Evolutionary conservation across 2,113 vertebrate species (phyloP).

Genomic region (Mustelus asterias): DNA sequence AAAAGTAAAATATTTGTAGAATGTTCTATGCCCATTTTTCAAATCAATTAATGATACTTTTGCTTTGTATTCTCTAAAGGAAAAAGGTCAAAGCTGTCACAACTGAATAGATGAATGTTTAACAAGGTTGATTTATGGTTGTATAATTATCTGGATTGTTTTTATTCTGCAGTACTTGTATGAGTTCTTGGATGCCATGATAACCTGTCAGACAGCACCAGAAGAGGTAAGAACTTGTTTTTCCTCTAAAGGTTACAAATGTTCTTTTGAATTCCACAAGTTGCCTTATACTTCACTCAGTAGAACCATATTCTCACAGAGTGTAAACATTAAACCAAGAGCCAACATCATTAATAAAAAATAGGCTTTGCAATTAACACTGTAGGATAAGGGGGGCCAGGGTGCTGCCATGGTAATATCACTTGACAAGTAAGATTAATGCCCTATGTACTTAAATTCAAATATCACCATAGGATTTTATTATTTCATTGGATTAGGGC

Average conservation of each 20-base stretch:
- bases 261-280: background rate
- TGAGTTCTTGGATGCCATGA: slow-evolving; percentile 83
- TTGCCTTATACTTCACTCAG: background rate
- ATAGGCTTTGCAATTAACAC: background rate
- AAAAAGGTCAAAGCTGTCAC: background rate
- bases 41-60: background rate
- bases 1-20: background rate
- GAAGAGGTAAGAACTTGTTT: slow-evolving; percentile 67
- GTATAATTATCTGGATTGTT: background rate
- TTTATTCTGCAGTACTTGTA: slow-evolving; percentile 67
- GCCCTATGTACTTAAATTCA: too few relatives aligned
- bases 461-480: too few relatives aligned
- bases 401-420: too few relatives aligned
- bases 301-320: background rate
- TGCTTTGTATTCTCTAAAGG: background rate
- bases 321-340: too few relatives aligned
- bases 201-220: slow-evolving; percentile 86
- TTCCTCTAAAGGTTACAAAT: background rate
- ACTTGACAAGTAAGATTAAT: too few relatives aligned
- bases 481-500: too few relatives aligned
- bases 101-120: background rate
- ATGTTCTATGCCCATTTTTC: background rate
- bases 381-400: background rate
- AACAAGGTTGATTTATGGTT: background rate
- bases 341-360: background rate